Evolutionary conservation across 1,140 invertebrate genomes (phyloP), one percentile per base, ranked within the genome.

Genomic region (Gryon sp.): DNA sequence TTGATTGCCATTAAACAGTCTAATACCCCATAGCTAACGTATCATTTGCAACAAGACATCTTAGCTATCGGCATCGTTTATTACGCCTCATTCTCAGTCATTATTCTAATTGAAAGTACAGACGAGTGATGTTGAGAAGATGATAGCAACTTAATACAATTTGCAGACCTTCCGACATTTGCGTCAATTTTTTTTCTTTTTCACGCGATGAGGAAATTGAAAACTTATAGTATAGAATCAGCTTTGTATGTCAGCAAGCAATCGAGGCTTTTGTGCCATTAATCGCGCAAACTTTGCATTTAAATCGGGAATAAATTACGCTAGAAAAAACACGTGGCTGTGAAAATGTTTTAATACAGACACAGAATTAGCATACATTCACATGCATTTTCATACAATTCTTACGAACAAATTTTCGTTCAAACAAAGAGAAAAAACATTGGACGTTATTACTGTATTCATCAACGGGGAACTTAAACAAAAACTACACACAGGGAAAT

Each of bases 221-320:
- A n/a, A n/a, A n/a, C n/a, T n/a, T n/a, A n/a, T n/a, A n/a, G n/a
- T n/a, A n/a, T n/a, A n/a, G 22, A 57, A n/a, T 5, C 15, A 8
- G 14, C 26, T 69, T 52, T 69, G 45, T 59, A 9, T 41, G 65
- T 43, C 53, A 57, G 34, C 3, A 16, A 50, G 45, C 43, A 38
- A 69, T 50, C 36, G 52, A 69, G 65, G 65, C 50, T 69, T 69
- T 52, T 69, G 52, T 52, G 45, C 2, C 65, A 69, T 7, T 24
- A 14, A 57, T 55, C 41, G 53, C 43, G 65, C 34, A 52, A 69
- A 59, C 50, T 68, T 68, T 57, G 52, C 50, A 50, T 59, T 41
- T 18, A 66, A 22, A 66, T 66, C 50, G 20, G 16, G 40, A 53
- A 69, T 59, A 32, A 69, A 69, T 50, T 59, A 26, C 32, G 53